Evolutionary conservation across 2,888 invertebrate species (phyloP).

Genomic region (Oxyscelio sp.): DNA sequence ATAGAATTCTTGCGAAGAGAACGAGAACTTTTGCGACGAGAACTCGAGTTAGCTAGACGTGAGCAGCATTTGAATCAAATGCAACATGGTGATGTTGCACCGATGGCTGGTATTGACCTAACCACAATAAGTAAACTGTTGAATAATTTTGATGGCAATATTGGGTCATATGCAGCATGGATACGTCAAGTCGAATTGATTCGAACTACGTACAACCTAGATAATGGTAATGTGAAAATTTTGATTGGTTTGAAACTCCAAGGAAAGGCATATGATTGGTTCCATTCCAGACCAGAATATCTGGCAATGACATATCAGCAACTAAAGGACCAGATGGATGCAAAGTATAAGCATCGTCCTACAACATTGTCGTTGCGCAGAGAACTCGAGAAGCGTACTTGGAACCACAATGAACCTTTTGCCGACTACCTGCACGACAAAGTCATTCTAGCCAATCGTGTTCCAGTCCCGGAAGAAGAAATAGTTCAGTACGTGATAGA

Average conservation of each 20-base stretch:
- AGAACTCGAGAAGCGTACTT: slow-evolving; percentile 70
- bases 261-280: slow-evolving; percentile 61
- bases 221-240: slow-evolving; percentile 46
- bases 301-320: slow-evolving; percentile 22
- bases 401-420: slow-evolving; percentile 64
- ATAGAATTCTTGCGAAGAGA: background rate
- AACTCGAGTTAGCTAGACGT: background rate
- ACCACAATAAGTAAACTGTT: slow-evolving; percentile 10
- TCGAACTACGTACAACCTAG: slow-evolving; percentile 30
- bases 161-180: slow-evolving; percentile 47
- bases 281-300: slow-evolving; percentile 65
- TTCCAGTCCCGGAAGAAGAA: slow-evolving; percentile 61
- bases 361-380: slow-evolving; percentile 44
- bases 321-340: slow-evolving; percentile 22
- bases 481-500: slow-evolving; percentile 69
- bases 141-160: slow-evolving; percentile 44
- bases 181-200: slow-evolving; percentile 51
- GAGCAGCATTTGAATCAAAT: background rate
- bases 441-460: slow-evolving; percentile 66
- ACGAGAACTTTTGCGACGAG: background rate
- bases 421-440: slow-evolving; percentile 73
- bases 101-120: background rate
- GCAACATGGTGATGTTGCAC: background rate
- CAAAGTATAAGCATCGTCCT: slow-evolving; percentile 64
- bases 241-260: slow-evolving; percentile 48